A percentile compares a stretch with the other conserved stretches of the same genome.
Conservation (phyloP, 2,797 vertebrate species). For the Smutsia temminckii region DNA sequence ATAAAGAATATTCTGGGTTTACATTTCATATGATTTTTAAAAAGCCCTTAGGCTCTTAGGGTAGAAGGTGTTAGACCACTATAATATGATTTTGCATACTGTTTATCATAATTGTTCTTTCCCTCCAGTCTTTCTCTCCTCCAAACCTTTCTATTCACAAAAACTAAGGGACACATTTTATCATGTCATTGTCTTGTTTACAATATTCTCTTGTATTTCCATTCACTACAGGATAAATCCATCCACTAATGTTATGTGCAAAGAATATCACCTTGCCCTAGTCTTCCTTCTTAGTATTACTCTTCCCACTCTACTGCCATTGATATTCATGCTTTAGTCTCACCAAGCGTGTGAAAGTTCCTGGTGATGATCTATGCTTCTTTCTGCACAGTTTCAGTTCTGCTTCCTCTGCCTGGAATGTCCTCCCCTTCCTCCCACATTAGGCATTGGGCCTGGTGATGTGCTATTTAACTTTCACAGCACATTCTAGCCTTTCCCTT, state of each 20-base stretch:
- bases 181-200: neutral
- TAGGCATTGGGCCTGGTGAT: neutral
- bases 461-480: neutral
- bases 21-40: neutral
- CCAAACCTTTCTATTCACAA: neutral
- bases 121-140: neutral
- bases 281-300: neutral
- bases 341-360: neutral
- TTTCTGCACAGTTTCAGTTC: neutral
- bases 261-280: neutral
- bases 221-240: neutral
- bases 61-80: neutral
- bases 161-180: neutral
- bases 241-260: neutral
- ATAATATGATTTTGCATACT: neutral
- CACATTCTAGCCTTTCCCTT: neutral
- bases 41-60: neutral
- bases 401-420: neutral
- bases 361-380: neutral
- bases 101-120: neutral
- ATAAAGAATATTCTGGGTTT: neutral
- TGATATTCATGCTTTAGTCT: neutral
- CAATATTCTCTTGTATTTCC: neutral
- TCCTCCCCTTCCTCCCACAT: neutral
- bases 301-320: neutral